Evolutionary conservation across 2,113 vertebrate species (phyloP), one percentile per base, ranked within the genome.

Genomic region (Nothobranchius kuhntae): DNA sequence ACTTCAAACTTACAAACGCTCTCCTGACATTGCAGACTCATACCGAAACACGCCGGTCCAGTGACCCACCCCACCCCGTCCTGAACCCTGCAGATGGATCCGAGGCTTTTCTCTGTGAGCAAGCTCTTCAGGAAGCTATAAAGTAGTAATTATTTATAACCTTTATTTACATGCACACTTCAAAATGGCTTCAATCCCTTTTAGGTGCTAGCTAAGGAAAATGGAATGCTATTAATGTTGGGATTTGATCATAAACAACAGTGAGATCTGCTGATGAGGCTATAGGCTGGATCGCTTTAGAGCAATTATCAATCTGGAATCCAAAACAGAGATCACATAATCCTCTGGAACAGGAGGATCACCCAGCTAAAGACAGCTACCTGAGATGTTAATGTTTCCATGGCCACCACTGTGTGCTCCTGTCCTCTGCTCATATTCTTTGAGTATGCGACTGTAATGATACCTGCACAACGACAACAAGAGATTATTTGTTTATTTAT

Each of bases 371-470:
- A 40, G 47, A 4, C 3, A 30, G 4, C 88, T 86, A 89, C 88
- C 66, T 69, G 68, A 65, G n/a, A 53, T n/a, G 8, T 40, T 13
- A 52, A 13, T 14, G 12, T 14, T 54, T 53, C 47, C 48, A 2
- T 55, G 72, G 68, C 55, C 2, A 58, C 54, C 42, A 0, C 9
- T 67, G 60, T 72, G 59, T 0, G 7, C 62, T 48, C 13, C 72
- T 58, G 52, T 44, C 53, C 53, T 83, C 60, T 52, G 63, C 50
- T 81, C 55, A 57, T 72, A 73, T 51, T 84, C 50, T 66, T 85
- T 72, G 38, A 82, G 69, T 58, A 91, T 82, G 44, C 70, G 80
- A 3, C 71, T 52, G 55, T 86, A 81, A 77, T 92, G 90, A 82
- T 92, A 80, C 86, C 91, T 92, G 84, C 7, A 15, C 45, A 65